phyloP scores from a whole-genome alignment of 2,797 vertebrate genomes.

The Gobio occitaniae region DNA sequence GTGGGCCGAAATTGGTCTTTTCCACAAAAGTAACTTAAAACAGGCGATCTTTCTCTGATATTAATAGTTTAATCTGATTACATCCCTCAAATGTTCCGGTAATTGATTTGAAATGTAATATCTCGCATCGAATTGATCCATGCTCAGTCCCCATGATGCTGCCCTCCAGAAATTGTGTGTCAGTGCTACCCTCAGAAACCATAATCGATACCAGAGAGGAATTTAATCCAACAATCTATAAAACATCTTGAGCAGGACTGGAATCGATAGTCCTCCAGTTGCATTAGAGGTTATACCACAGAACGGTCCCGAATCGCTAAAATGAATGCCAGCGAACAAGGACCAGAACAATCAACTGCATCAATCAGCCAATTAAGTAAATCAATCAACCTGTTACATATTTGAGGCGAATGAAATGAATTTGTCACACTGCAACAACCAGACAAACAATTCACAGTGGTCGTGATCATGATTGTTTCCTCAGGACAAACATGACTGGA shows the following conservation, averaged over 20 bases:
- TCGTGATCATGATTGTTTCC: not conserved
- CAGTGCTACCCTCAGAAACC: constrained; percentile 65
- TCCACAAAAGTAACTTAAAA: constrained; percentile 67
- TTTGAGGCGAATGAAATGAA: not conserved
- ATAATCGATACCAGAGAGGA: constrained; percentile 67
- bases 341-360: constrained; percentile 41
- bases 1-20: not conserved
- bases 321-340: constrained; percentile 44
- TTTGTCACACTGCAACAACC: not conserved
- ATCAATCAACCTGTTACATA: constrained; percentile 8
- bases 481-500: constrained; percentile 23
- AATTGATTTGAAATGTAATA: constrained; percentile 69
- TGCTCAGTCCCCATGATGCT: constrained; percentile 65
- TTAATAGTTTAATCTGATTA: constrained; percentile 53
- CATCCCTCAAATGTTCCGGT: constrained; percentile 43
- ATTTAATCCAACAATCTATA: constrained; percentile 69
- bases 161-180: constrained; percentile 50
- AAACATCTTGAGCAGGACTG: constrained; percentile 70
- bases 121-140: constrained; percentile 62
- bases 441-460: not conserved
- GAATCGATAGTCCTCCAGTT: constrained; percentile 70
- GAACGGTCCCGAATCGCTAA: constrained; percentile 56
- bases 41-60: constrained; percentile 70
- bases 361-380: constrained; percentile 41
- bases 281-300: constrained; percentile 73